A percentile compares a stretch with the other conserved stretches of the same genome.
These are phyloP conservation scores for Tetrao urogallus DNA, from an alignment of 2,113 vertebrate genomes.

Conservation along the genomic window DNA sequence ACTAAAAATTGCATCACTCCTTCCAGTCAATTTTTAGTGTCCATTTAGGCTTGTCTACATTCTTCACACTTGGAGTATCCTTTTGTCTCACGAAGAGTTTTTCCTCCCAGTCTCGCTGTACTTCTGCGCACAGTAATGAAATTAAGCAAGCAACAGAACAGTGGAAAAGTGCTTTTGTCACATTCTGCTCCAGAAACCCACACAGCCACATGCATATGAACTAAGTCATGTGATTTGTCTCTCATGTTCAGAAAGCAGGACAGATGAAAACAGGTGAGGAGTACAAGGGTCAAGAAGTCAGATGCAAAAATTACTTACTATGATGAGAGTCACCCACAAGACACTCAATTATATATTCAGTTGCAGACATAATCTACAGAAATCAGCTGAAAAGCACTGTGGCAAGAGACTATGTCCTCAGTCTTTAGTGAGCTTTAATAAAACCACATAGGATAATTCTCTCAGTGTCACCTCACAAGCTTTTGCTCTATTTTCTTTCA, in stretches of 20 bases:
- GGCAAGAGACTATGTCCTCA: not conserved
- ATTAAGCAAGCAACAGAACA: not conserved
- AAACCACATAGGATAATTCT: not conserved
- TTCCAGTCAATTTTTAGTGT: not conserved
- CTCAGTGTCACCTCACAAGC: not conserved
- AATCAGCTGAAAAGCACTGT: not conserved
- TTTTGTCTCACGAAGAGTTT: not conserved
- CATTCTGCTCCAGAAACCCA: not conserved
- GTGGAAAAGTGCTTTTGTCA: not conserved
- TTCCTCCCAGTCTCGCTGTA: not conserved
- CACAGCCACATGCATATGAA: rapidly evolving
- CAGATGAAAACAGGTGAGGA: not conserved
- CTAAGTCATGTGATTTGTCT: not conserved
- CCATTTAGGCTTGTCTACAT: not conserved
- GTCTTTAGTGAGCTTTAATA: not conserved
- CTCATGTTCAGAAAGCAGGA: not conserved
- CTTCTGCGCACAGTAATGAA: not conserved
- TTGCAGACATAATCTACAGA: not conserved
- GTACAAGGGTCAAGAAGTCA: not conserved
- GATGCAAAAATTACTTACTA: not conserved
- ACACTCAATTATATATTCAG: not conserved
- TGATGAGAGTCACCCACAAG: not conserved
- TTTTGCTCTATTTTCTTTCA: not conserved
- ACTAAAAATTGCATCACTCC: not conserved
- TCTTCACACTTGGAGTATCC: not conserved